These are phyloP conservation scores for Chrysolina americana DNA, from an alignment of 2,888 invertebrate species.

Conservation along the genomic window DNA sequence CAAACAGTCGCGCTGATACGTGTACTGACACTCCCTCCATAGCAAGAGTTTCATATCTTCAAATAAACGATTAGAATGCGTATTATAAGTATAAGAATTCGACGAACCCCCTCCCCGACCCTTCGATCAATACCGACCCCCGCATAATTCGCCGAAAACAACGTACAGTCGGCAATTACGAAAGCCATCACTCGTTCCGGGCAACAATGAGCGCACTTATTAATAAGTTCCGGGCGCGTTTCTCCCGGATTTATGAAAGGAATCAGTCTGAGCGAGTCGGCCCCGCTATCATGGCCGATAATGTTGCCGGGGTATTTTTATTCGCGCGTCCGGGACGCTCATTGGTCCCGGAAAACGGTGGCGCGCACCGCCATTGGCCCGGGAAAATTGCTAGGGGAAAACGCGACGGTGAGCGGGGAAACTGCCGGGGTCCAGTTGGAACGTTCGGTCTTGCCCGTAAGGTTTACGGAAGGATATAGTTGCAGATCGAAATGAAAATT, in stretches of 20 bases:
- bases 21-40: no score
- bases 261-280: constrained; percentile 63
- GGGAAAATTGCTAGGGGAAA: constrained; percentile 72
- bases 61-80: no score
- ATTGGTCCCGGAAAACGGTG: constrained; percentile 69
- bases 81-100: no score
- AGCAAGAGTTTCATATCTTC: no score
- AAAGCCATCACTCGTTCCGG: constrained; percentile 29
- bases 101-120: background rate
- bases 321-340: constrained; percentile 69
- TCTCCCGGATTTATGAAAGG: constrained; percentile 66
- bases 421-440: constrained; percentile 39
- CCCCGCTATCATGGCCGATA: constrained; percentile 71
- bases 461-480: background rate
- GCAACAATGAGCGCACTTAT: constrained; percentile 60
- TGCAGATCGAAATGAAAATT: no score
- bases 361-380: constrained; percentile 69
- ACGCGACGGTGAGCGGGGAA: constrained; percentile 68
- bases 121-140: constrained; percentile 16
- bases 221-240: constrained; percentile 52
- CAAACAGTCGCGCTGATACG: no score
- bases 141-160: background rate
- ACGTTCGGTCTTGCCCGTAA: constrained; percentile 18
- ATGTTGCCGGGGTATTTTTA: constrained; percentile 70
- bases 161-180: constrained; percentile 22